phyloP scores from a whole-genome alignment of 2,113 vertebrate genomes.

The Xiphophorus couchianus region DNA sequence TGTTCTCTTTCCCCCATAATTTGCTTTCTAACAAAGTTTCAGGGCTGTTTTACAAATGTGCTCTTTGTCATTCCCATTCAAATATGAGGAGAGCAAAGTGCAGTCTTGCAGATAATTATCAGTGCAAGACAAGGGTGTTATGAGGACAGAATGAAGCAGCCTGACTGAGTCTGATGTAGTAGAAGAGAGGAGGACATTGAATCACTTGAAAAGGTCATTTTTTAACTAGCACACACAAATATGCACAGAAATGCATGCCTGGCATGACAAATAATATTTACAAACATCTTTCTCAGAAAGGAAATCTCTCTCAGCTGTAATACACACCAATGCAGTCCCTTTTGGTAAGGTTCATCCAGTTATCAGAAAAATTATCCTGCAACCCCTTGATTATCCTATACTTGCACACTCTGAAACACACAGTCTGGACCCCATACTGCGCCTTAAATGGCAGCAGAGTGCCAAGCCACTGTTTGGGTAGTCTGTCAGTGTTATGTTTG shows the following conservation, averaged over 20 bases:
- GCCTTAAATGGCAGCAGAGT: constrained; percentile 60
- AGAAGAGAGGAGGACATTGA: constrained; percentile 46
- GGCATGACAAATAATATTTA: constrained; percentile 1
- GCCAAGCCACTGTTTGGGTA: constrained; percentile 53
- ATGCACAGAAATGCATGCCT: background rate
- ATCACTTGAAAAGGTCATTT: constrained; percentile 40
- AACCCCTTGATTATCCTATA: constrained; percentile 27
- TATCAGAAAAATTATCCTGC: constrained; percentile 19
- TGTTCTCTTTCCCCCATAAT: constrained; percentile 9
- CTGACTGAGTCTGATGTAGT: constrained; percentile 43
- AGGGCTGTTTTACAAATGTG: constrained; percentile 58
- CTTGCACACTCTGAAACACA: background rate
- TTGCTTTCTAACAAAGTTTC: constrained; percentile 49
- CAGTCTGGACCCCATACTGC: constrained; percentile 33
- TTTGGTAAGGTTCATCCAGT: constrained; percentile 28
- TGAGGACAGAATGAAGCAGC: constrained; percentile 53
- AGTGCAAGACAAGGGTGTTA: constrained; percentile 51
- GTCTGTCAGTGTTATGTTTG: constrained; percentile 50
- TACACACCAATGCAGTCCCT: background rate
- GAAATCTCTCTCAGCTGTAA: background rate
- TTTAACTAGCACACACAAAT: constrained; percentile 9
- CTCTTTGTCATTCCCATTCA: constrained; percentile 58
- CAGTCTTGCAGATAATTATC: constrained; percentile 72
- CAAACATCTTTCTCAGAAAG: background rate
- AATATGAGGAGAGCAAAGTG: constrained; percentile 37